Percentiles rank a stretch among this genome's conserved stretches.
Conservation (phyloP, 2,888 invertebrate genomes). For the Acronicta leporina region DNA sequence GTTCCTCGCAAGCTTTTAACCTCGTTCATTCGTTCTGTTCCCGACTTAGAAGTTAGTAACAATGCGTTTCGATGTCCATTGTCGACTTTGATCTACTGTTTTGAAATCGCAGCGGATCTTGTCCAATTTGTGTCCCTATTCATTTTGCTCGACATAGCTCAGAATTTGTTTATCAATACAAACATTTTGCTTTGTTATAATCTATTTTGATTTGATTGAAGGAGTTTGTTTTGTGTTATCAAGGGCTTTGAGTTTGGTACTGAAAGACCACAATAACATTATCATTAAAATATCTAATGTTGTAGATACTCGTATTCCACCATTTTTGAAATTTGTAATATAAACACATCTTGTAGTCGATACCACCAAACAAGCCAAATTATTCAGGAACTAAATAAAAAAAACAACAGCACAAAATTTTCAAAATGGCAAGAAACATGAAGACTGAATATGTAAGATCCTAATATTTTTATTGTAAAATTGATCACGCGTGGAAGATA, state of each 20-base stretch:
- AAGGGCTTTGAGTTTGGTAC: background rate
- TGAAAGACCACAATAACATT: background rate
- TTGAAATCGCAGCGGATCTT: slow-evolving; percentile 61
- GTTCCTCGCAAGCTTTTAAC: slow-evolving; percentile 81
- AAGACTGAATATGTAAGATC: no score
- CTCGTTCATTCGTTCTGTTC: slow-evolving; percentile 77
- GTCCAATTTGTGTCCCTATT: slow-evolving; percentile 48
- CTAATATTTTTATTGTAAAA: no score
- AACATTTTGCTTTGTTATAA: slow-evolving; percentile 22
- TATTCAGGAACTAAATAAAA: no score
- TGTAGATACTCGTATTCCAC: no score
- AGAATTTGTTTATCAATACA: slow-evolving; percentile 20
- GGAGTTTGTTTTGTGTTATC: slow-evolving; percentile 8
- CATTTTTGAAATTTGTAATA: no score
- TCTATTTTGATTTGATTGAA: slow-evolving; percentile 24
- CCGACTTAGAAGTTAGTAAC: slow-evolving; percentile 72
- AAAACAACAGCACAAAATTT: no score
- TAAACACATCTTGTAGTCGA: no score
- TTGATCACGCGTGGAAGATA: no score
- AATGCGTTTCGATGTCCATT: slow-evolving; percentile 68
- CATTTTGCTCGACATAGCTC: slow-evolving; percentile 37
- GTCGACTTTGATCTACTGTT: slow-evolving; percentile 70
- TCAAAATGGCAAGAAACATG: no score
- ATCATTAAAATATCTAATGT: no score
- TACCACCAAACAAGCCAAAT: no score